These are phyloP conservation scores for Spinus pinus DNA, from an alignment of 2,797 vertebrate species.

Conservation along the genomic window DNA sequence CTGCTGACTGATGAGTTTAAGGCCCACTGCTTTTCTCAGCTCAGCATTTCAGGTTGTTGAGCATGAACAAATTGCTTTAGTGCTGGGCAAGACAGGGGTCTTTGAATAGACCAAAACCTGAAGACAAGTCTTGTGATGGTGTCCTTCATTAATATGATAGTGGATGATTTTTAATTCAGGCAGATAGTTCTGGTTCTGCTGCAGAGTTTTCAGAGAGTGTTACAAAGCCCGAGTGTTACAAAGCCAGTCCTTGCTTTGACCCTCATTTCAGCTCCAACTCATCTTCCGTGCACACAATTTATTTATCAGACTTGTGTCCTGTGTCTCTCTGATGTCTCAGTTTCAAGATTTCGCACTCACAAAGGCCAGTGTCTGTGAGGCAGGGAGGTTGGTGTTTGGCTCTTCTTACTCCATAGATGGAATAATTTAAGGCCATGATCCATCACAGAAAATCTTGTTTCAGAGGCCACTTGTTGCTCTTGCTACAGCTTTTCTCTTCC, in stretches of 20 bases:
- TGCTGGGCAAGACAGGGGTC: accelerated
- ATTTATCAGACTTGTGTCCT: not conserved
- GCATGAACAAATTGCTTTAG: not conserved
- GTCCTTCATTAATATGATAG: not conserved
- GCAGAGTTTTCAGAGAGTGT: not conserved
- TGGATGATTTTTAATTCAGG: not conserved
- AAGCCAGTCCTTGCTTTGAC: not conserved
- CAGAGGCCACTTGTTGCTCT: not conserved
- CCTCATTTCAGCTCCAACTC: not conserved
- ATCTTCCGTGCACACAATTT: not conserved
- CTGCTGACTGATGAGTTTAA: not conserved
- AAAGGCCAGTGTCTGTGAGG: not conserved
- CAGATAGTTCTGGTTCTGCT: not conserved
- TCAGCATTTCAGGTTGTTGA: not conserved
- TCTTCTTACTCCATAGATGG: not conserved
- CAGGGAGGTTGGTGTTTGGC: not conserved
- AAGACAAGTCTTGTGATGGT: not conserved
- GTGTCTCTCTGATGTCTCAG: not conserved
- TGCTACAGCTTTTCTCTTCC: not conserved
- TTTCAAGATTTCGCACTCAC: not conserved
- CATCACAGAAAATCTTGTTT: not conserved
- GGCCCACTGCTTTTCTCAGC: not conserved
- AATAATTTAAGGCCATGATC: not conserved
- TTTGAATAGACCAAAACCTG: not conserved
- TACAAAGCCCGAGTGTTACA: not conserved